These are phyloP conservation scores for Drosophila repleta DNA, from an alignment of 1,140 invertebrate species.

Conservation along the genomic window DNA sequence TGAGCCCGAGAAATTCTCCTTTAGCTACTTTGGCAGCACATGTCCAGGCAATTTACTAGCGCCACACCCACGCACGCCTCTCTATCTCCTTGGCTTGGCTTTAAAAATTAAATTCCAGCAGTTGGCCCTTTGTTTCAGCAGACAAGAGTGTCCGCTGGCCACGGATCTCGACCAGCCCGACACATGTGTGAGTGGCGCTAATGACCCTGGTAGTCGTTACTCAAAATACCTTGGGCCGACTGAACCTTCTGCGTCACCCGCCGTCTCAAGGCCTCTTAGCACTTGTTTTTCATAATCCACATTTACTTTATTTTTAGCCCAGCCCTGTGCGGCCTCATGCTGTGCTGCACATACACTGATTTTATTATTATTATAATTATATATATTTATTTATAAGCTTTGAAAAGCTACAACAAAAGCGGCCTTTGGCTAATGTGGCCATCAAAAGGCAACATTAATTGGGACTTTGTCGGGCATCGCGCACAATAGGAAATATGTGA, in stretches of 20 bases:
- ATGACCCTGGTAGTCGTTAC: constrained; percentile 36
- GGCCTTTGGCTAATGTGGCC: constrained; percentile 55
- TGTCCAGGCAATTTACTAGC: constrained; percentile 13
- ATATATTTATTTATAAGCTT: not conserved
- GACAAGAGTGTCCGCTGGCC: constrained; percentile 23
- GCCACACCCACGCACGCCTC: not conserved
- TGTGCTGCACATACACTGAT: constrained; percentile 38
- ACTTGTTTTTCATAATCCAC: constrained; percentile 36
- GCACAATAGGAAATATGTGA: constrained; percentile 42
- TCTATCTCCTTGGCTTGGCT: constrained; percentile 5
- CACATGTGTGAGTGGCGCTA: constrained; percentile 29
- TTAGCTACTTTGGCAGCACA: constrained; percentile 6
- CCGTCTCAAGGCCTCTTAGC: constrained; percentile 32
- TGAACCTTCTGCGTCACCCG: constrained; percentile 28
- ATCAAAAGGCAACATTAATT: constrained; percentile 74
- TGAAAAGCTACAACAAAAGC: constrained; percentile 41
- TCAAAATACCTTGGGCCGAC: constrained; percentile 16
- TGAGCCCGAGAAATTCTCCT: not conserved
- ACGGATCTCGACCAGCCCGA: constrained; percentile 13
- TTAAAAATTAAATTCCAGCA: constrained; percentile 36
- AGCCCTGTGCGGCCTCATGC: constrained; percentile 47
- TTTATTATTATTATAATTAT: constrained; percentile 6
- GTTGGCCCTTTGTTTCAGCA: constrained; percentile 2
- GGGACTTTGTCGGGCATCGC: constrained; percentile 49
- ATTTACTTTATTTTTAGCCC: constrained; percentile 63